Percentiles rank a stretch among this genome's conserved stretches.
Conservation (phyloP, 2,797 vertebrate species). For the Margarornis squamiger region DNA sequence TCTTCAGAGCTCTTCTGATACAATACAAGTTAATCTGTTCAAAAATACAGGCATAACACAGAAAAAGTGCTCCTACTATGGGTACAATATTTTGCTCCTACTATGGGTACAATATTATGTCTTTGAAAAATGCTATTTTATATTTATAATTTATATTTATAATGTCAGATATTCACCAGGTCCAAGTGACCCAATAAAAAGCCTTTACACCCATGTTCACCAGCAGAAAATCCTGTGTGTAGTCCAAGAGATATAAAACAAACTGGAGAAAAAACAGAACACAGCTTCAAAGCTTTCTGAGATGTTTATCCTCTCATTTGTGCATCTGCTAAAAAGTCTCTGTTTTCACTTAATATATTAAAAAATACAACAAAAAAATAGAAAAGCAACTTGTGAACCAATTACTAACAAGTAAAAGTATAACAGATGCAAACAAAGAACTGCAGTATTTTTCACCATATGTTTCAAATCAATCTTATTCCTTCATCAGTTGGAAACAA, state of each 20-base stretch:
- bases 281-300: constrained; percentile 47
- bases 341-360: constrained; percentile 69
- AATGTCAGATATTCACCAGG: not conserved
- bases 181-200: constrained; percentile 6
- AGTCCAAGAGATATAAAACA: constrained; percentile 60
- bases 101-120: not conserved
- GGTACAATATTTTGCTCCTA: not conserved
- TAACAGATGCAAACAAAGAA: constrained; percentile 67
- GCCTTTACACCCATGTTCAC: not conserved
- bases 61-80: not conserved
- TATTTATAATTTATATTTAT: no score
- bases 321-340: constrained; percentile 58
- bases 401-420: constrained; percentile 65
- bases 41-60: not conserved
- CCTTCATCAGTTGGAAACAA: constrained; percentile 70
- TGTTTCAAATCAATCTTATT: constrained; percentile 73
- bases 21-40: not conserved
- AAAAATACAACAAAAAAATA: constrained; percentile 28
- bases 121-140: not conserved
- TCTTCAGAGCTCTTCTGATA: not conserved
- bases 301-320: constrained; percentile 68
- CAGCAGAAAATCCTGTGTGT: constrained; percentile 32
- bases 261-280: constrained; percentile 48
- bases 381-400: constrained; percentile 62
- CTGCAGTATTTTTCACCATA: constrained; percentile 51